Percentiles rank a stretch among this genome's conserved stretches.
Evolutionary conservation across 2,888 invertebrate species (phyloP).

Genomic region (Hydrotaea cyrtoneurina): DNA sequence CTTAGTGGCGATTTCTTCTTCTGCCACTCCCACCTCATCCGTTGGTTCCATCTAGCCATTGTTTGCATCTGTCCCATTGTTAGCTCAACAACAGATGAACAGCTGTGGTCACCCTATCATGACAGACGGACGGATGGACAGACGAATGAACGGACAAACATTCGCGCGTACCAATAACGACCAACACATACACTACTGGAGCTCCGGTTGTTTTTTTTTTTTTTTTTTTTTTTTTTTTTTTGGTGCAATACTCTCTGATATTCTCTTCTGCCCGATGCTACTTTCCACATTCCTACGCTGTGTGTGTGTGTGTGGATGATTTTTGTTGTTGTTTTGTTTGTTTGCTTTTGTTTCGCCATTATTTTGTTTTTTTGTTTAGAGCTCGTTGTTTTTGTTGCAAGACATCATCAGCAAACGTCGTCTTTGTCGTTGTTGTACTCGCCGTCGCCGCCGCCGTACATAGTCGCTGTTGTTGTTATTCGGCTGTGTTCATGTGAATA

Average conservation of each 20-base stretch:
- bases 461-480: conserved; percentile 23
- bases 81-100: no score
- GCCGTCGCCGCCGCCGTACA: conserved; percentile 16
- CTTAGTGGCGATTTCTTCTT: no score
- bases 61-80: no score
- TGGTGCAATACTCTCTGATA: background rate
- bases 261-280: conserved; percentile 32
- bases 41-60: no score
- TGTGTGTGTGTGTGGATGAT: background rate
- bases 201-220: background rate
- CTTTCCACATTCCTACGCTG: conserved; percentile 49
- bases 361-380: conserved; percentile 34
- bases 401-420: background rate
- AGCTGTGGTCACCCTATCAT: background rate
- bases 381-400: conserved; percentile 7
- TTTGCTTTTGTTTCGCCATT: conserved; percentile 2
- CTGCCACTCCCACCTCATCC: no score
- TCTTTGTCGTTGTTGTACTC: background rate
- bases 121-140: no score
- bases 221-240: no score
- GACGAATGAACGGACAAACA: background rate
- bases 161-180: background rate
- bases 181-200: background rate
- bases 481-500: background rate
- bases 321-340: background rate